Percentiles rank a stretch among this genome's conserved stretches.
These are phyloP conservation scores for Drosophila oshimai DNA, from an alignment of 1,140 invertebrate genomes.

Conservation along the genomic window DNA sequence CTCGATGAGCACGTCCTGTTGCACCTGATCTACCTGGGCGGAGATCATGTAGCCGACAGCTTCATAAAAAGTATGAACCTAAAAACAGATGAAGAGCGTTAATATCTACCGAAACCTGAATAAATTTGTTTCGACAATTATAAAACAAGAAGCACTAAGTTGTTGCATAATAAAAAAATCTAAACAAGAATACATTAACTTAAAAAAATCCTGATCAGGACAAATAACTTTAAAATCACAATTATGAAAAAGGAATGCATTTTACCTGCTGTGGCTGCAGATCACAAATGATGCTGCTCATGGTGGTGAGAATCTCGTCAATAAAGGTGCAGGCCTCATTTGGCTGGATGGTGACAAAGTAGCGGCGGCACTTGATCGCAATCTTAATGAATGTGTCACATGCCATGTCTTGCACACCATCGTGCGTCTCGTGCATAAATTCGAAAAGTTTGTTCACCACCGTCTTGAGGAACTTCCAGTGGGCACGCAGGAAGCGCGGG, in stretches of 20 bases:
- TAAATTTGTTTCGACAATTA: too few species aligned
- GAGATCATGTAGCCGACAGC: slow-evolving; percentile 99
- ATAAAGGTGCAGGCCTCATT: slow-evolving; percentile 99
- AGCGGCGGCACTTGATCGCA: slow-evolving; percentile 98
- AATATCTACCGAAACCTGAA: too few species aligned
- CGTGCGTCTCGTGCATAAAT: slow-evolving; percentile 99
- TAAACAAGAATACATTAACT: too few species aligned
- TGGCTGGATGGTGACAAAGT: slow-evolving; percentile 98
- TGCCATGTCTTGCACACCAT: slow-evolving; percentile 99
- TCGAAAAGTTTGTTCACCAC: slow-evolving; percentile 99
- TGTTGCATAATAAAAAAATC: too few species aligned
- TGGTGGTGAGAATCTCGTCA: slow-evolving; percentile 98
- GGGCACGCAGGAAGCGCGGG: slow-evolving; percentile 98
- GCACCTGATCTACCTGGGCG: slow-evolving; percentile 94
- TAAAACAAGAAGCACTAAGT: too few species aligned
- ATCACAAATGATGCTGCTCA: slow-evolving; percentile 99
- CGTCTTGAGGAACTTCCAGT: slow-evolving; percentile 99
- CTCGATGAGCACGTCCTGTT: slow-evolving; percentile 97
- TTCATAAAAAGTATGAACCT: slow-evolving; percentile 99
- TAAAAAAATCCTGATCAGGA: background rate
- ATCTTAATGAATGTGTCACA: slow-evolving; percentile 99
- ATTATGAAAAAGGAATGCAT: background rate
- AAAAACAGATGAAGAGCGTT: too few species aligned
- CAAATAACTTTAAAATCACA: background rate
- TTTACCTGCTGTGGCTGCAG: slow-evolving; percentile 96